Conservation (phyloP, 2,888 invertebrate genomes). For the Pristionchus japonicus region DNA sequence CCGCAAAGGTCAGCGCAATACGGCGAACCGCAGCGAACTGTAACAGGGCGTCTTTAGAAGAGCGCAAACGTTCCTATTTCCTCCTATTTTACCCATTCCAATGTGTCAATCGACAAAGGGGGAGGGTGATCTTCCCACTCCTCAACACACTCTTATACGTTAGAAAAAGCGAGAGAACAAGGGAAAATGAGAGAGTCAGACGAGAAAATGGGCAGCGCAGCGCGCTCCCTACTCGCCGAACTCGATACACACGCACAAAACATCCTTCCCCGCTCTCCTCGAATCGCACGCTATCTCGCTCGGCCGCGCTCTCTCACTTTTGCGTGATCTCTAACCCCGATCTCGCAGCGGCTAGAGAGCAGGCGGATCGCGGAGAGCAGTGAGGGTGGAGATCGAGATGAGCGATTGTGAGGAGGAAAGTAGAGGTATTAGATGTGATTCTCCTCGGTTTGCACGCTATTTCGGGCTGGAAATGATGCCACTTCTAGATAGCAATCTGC, state of each 20-base stretch:
- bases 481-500: neutral
- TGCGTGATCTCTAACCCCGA: neutral
- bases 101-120: slow-evolving; percentile 6
- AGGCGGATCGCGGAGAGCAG: neutral
- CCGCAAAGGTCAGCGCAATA: neutral
- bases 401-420: neutral
- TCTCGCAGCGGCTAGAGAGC: neutral
- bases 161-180: no score
- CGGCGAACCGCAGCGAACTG: neutral
- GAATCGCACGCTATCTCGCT: neutral
- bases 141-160: no score
- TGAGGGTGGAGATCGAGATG: slow-evolving; percentile 14
- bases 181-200: no score
- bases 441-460: neutral
- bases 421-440: neutral
- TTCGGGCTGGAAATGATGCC: neutral
- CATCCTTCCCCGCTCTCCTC: neutral
- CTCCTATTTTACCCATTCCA: neutral
- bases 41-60: neutral
- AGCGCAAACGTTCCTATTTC: neutral
- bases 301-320: neutral
- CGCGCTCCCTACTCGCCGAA: neutral
- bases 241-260: slow-evolving; percentile 14
- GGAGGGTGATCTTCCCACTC: no score
- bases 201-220: neutral